Conservation (phyloP, 2,888 invertebrate genomes). For the Smittia sp. region DNA sequence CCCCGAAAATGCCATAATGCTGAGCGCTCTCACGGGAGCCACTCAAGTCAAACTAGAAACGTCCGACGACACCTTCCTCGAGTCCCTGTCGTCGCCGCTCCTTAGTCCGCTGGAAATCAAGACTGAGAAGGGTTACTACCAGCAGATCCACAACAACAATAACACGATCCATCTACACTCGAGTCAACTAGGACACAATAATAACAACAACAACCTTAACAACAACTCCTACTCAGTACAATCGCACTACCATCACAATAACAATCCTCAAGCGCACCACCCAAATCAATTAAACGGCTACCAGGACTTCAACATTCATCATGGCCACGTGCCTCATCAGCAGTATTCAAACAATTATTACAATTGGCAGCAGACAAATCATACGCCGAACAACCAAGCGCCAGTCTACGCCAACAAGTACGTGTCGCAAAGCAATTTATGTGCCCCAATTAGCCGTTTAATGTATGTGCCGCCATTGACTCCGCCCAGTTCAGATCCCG, state of each 20-base stretch:
- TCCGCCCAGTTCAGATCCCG: conserved; percentile 81
- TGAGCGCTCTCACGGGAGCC: conserved; percentile 58
- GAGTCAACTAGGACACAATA: conserved; percentile 44
- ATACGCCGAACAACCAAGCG: conserved; percentile 46
- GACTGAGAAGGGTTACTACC: conserved; percentile 63
- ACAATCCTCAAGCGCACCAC: conserved; percentile 43
- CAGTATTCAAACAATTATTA: conserved; percentile 42
- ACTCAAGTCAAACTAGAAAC: conserved; percentile 73
- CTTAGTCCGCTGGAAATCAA: conserved; percentile 78
- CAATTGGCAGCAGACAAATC: conserved; percentile 44
- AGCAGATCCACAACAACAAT: conserved; percentile 48
- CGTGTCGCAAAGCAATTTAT: conserved; percentile 41
- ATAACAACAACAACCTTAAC: conserved; percentile 45
- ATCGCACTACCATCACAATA: conserved; percentile 44
- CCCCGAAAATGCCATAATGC: conserved; percentile 85
- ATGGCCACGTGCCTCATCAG: conserved; percentile 47
- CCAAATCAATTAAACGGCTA: conserved; percentile 45
- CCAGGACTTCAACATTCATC: conserved; percentile 45
- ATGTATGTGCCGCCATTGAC: conserved; percentile 83
- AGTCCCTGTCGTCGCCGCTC: conserved; percentile 65
- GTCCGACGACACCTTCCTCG: conserved; percentile 62
- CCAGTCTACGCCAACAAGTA: conserved; percentile 43
- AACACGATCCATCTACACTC: conserved; percentile 44
- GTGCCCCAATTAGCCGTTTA: conserved; percentile 56
- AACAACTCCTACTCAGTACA: conserved; percentile 44